These are phyloP conservation scores for Melanaphis sacchari DNA, from an alignment of 1,140 invertebrate species.

Conservation along the genomic window DNA sequence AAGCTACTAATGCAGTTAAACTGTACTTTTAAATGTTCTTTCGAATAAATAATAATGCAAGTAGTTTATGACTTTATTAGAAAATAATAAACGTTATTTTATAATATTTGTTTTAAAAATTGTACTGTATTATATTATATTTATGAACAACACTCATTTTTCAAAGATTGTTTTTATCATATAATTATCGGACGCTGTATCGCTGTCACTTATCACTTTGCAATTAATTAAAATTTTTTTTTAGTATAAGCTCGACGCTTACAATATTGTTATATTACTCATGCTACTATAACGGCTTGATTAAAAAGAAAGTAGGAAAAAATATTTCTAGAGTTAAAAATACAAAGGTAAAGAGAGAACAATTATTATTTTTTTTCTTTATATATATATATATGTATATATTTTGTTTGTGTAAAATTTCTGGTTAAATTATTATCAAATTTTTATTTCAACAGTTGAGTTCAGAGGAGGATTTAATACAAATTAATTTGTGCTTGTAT, in stretches of 20 bases:
- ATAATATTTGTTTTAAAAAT: not conserved
- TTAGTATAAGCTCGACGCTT: not conserved
- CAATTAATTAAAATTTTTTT: not conserved
- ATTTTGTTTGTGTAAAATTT: not conserved
- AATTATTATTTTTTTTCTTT: not conserved
- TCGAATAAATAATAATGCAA: not conserved
- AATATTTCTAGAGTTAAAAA: not conserved
- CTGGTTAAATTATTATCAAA: not conserved
- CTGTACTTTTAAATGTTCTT: not conserved
- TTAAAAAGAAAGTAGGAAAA: not conserved
- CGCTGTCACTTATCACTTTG: not conserved
- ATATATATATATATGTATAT: no score
- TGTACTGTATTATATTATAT: not conserved
- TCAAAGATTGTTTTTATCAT: not conserved
- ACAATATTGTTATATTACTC: not conserved
- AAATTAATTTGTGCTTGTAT: not conserved
- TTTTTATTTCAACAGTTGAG: not conserved
- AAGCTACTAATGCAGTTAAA: not conserved
- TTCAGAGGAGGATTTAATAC: not conserved
- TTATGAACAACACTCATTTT: not conserved
- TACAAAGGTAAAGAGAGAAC: not conserved
- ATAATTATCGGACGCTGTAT: not conserved
- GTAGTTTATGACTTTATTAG: not conserved
- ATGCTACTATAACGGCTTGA: not conserved
- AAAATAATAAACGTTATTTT: constrained; percentile 13